Evolutionary conservation across 1,140 invertebrate genomes (phyloP), one percentile per base, ranked within the genome.

Genomic region (Drosophila hydei): DNA sequence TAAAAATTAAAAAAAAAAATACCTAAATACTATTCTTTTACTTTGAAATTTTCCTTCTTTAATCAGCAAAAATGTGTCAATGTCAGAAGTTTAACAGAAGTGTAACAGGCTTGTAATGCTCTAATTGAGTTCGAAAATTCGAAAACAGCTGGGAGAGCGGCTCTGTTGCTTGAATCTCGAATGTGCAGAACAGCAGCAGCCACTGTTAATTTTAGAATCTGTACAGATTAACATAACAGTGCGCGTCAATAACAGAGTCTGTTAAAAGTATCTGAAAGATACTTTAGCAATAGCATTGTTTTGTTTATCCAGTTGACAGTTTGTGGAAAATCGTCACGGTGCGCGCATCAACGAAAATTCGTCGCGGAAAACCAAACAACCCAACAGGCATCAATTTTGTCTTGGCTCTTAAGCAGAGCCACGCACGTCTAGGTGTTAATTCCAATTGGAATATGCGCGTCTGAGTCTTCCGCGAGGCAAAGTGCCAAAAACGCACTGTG

Each of bases 301-400:
- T 90, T 85, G 76, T 83, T 81, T 75, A 79, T 73, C 65, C 72
- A 77, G 62, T 71, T 83, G 84, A 74, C 77, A 88, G 73, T 88
- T 78, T 74, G 72, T 79, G 80, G 85, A 79, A 90, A 89, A 88
- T 88, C 89, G 83, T 90, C 83, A 90, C 77, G 88, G 88, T 80
- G 79, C 71, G 64, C 75, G 71, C 77, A 88, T 85, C 77, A 72
- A 56, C 68, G 71, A 55, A 60, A 63, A 71, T 79, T 61, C 50
- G 73, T 63, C 42, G 73, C 80, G 80, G 80, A 85, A 68, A 77
- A 73, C 79, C 16, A 43, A 62, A 47, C 16, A 45, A 58, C 19
- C 30, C 67, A 72, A 54, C 64, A 74, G 70, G 63, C 52, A 65
- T 77, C 36, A 50, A 56, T 42, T 54, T 70, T 64, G 42, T 54